phyloP scores from a whole-genome alignment of 1,140 invertebrate genomes.

The Araneus ventricosus region DNA sequence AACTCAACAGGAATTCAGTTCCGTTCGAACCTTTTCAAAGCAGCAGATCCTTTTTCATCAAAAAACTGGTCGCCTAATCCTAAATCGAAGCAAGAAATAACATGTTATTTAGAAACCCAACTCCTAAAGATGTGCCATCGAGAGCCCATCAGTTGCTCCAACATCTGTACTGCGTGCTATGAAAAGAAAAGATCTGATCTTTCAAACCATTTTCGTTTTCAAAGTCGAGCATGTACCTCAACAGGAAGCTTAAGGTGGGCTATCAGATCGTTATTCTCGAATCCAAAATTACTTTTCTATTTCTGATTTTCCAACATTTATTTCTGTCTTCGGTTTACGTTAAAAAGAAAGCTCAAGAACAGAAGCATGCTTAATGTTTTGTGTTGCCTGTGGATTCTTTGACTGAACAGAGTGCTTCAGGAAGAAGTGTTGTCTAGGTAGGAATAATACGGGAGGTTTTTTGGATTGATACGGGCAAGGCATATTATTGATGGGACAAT shows the following conservation, averaged over 20 bases:
- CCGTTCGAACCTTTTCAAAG: too few relatives aligned
- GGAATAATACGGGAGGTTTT: neutral
- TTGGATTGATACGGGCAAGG: too few relatives aligned
- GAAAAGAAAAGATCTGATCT: neutral
- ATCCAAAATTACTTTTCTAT: slow-evolving; percentile 1
- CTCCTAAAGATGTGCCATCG: neutral
- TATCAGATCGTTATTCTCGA: slow-evolving; percentile 22
- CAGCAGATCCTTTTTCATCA: neutral
- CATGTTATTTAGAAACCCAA: slow-evolving; percentile 9
- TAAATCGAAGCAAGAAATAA: neutral
- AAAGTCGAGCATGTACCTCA: neutral
- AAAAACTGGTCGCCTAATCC: neutral
- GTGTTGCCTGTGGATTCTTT: neutral
- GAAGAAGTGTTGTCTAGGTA: neutral
- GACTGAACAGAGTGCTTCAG: neutral
- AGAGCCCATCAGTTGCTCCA: neutral
- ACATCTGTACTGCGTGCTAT: neutral
- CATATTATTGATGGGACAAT: too few relatives aligned
- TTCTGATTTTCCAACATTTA: neutral
- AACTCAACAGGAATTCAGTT: too few relatives aligned
- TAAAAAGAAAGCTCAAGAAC: too few relatives aligned
- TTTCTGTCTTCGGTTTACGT: neutral
- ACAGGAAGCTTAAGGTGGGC: neutral
- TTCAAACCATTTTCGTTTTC: neutral
- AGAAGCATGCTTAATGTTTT: neutral